phyloP scores from a whole-genome alignment of 2,888 invertebrate genomes.

The Eupithecia subfuscata region DNA sequence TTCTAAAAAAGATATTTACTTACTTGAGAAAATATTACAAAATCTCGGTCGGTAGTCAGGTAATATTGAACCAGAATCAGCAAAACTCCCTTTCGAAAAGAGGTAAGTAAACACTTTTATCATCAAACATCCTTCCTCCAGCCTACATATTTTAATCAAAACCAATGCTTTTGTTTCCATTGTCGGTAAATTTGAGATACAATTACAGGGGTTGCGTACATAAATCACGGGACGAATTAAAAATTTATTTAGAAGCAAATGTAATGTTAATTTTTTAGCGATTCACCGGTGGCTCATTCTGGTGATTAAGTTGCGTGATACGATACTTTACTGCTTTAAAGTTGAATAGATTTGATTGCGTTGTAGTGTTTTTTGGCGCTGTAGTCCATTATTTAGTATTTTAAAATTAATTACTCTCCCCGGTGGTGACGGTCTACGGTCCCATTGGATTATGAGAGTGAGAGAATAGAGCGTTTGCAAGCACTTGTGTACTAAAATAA shows the following conservation, averaged over 20 bases:
- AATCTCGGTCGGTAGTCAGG: background rate
- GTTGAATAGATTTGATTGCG: slow-evolving; percentile 23
- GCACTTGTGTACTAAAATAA: too few species aligned
- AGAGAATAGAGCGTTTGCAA: too few species aligned
- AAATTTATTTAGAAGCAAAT: slow-evolving; percentile 76
- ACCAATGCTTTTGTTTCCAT: slow-evolving; percentile 63
- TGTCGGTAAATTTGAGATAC: slow-evolving; percentile 59
- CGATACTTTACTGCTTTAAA: slow-evolving; percentile 35
- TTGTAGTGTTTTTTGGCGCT: background rate
- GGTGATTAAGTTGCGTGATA: slow-evolving; percentile 55
- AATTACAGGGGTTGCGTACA: slow-evolving; percentile 65
- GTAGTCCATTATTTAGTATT: background rate
- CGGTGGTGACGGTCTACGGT: too few species aligned
- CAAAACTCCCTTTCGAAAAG: background rate
- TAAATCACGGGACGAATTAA: slow-evolving; percentile 73
- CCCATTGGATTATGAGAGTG: too few species aligned
- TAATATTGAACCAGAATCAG: background rate
- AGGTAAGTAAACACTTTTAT: background rate
- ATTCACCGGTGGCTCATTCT: slow-evolving; percentile 69
- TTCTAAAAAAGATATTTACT: too few species aligned
- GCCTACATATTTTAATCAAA: slow-evolving; percentile 53
- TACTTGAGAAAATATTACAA: too few species aligned
- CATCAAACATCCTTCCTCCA: background rate
- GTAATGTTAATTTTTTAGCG: slow-evolving; percentile 71
- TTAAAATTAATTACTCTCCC: background rate